A percentile compares a stretch with the other conserved stretches of the same genome.
phyloP scores from a whole-genome alignment of 2,888 invertebrate genomes.

The Gasteruption jaculator region DNA sequence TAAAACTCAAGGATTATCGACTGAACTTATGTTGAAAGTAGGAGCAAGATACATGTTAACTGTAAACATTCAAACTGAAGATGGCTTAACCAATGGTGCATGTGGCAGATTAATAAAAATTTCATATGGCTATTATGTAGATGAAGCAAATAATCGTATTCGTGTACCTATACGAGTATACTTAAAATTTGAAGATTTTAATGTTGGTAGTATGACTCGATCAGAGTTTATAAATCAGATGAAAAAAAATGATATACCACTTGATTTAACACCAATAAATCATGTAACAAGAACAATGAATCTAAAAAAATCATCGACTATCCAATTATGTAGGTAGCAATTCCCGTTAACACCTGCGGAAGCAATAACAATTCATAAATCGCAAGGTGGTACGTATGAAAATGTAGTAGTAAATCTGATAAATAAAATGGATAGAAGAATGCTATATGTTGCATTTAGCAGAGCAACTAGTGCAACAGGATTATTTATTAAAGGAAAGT shows the following conservation, averaged over 20 bases:
- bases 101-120: conserved; percentile 9
- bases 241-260: too few relatives aligned
- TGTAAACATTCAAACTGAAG: conserved; percentile 14
- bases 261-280: conserved; percentile 10
- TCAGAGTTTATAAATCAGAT: conserved; percentile 10
- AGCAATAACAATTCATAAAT: conserved; percentile 19
- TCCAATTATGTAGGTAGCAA: conserved; percentile 15
- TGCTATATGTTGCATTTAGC: conserved; percentile 17
- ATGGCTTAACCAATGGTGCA: conserved; percentile 12
- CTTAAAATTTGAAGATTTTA: too few relatives aligned
- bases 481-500: too few relatives aligned
- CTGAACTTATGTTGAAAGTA: conserved; percentile 11
- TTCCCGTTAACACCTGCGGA: conserved; percentile 17
- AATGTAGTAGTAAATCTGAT: conserved; percentile 14
- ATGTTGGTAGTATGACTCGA: conserved; percentile 8
- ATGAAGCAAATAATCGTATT: conserved; percentile 4
- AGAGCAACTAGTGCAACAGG: conserved; percentile 15
- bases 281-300: conserved; percentile 8
- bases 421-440: conserved; percentile 14
- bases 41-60: conserved; percentile 17
- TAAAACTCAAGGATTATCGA: conserved; percentile 11
- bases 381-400: conserved; percentile 17
- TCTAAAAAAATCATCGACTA: conserved; percentile 10
- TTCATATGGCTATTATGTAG: conserved; percentile 11
- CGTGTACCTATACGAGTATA: too few relatives aligned